phyloP scores from a whole-genome alignment of 2,888 invertebrate species.

The Xestobium rufovillosum region DNA sequence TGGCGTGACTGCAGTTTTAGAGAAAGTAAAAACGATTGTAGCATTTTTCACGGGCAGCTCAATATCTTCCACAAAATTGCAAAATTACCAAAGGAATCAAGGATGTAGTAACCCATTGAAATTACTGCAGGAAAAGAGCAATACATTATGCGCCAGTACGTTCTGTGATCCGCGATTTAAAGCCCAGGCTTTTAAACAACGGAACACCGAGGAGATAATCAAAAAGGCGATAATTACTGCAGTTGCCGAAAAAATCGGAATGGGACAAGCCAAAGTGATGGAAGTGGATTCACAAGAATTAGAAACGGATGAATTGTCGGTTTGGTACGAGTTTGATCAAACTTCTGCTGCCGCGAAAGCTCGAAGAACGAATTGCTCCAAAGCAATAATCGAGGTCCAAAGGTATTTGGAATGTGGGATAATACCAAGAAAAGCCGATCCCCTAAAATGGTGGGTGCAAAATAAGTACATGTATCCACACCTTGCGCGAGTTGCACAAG shows the following conservation, averaged over 20 bases:
- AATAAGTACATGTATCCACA: slow-evolving; percentile 1
- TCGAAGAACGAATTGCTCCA: background rate
- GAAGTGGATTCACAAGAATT: no score
- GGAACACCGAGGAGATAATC: slow-evolving; percentile 3
- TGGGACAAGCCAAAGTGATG: background rate
- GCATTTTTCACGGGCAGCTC: background rate
- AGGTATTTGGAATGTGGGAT: background rate
- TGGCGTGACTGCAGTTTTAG: background rate
- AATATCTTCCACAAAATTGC: slow-evolving; percentile 1
- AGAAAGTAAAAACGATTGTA: no score
- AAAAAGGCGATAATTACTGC: slow-evolving; percentile 5
- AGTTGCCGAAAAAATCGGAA: background rate
- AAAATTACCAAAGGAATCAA: slow-evolving; percentile 1
- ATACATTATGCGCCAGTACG: slow-evolving; percentile 16
- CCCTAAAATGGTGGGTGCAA: slow-evolving; percentile 2
- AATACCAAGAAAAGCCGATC: background rate
- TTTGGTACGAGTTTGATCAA: background rate
- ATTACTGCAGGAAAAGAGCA: slow-evolving; percentile 12
- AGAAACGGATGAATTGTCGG: background rate
- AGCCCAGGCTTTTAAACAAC: slow-evolving; percentile 12
- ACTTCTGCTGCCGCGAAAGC: background rate
- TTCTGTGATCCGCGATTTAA: slow-evolving; percentile 19
- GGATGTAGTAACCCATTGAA: background rate
- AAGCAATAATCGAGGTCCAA: background rate
- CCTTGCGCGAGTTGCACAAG: slow-evolving; percentile 3